Evolutionary conservation across 2,113 vertebrate genomes (phyloP), one percentile per base, ranked within the genome.

Genomic region (Ciconia stormi): DNA sequence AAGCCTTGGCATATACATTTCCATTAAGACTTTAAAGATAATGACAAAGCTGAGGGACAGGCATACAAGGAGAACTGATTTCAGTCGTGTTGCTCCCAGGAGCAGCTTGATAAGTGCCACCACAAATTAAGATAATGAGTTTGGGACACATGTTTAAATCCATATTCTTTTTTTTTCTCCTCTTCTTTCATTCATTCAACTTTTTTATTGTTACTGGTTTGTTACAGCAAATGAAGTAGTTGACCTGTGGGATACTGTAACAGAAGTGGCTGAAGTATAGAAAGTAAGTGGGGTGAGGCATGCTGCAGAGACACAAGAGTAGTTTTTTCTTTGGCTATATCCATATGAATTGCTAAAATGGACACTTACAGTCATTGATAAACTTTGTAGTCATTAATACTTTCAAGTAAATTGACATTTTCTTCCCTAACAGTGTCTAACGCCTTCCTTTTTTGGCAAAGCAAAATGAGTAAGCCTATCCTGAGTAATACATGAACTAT

Each of bases 401-500:
- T 89, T 90, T 13, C 19, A 82, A 59, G 29, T 47, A 29, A 69
- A 19, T 85, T 80, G 38, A 58, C 3, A 25, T 73, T 93, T 81
- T 87, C 32, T 44, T 53, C 72, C 32, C 38, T 44, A 58, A 36
- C 44, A 25, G 38, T 62, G 72, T 87, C 46, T 66, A 40, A 71
- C 1, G 9, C 61, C 66, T 86, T 82, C 21, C 23, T 76, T 80
- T 95, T 90, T 85, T 81, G 82, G 63, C 63, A 59, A 87, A 83
- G 84, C 58, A 53, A 94, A 86, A 86, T 95, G 47, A 95, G 34
- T 52, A 36, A 97, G 91, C 85, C 82, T 92, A 18, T 88, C 87
- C 83, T 89, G 97, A 95, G 80, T 97, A 98, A 96, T 52, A 38
- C 72, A 20, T 34, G 47, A 95, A 82, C 89, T 97, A 94, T 92